Base-by-base conservation (phyloP, 64 coral and sea anemone genomes). In the Platygyra sinensis region DNA sequence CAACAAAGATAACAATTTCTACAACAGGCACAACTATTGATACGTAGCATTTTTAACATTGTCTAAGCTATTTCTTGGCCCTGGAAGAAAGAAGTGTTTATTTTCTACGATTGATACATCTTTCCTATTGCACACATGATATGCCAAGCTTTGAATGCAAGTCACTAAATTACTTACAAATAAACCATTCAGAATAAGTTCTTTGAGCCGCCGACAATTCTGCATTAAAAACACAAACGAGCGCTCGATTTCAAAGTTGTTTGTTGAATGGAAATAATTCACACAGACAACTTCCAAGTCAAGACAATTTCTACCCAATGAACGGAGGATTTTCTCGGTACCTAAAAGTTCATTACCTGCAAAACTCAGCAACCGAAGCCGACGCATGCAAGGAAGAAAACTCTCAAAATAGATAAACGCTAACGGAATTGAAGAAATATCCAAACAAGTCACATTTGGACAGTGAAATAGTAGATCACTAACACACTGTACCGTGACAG, bases 321-420 rank as follows among this genome's bases (percentile, higher is more conserved):
- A 79, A 30, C 88, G 86, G 2, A 93, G 80, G 57, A 93, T 93
- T 74, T 80, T 61, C 36, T 89, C 92, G 0, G 92, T 93, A 17
- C 92, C 92, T 4, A 93, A 65, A 67, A 93, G 92, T n/a, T 93
- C 92, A 16, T 93, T 93, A 22, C 92, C 92, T 6, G 92, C 92
- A 89, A 94, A 94, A 55, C 82, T 94, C 5, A 94, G 32, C 4
- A 80, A 50, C 24, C 83, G 72, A 27, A 94, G 72, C 18, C 73
- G 69, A 28, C 87, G 92, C 79, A 94, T 77, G 3, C 36, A 76
- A 12, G 87, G 92, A 2, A 94, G 79, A 89, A 94, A 94, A 3
- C 39, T 89, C 60, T 94, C 92, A 22, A 94, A 94, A 32, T 84
- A 88, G 13, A 84, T 72, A 57, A 87, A 94, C 6, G 92, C 92